These are phyloP conservation scores for Scaptodrosophila lebanonensis DNA, from an alignment of 1,140 invertebrate genomes.

Conservation along the genomic window DNA sequence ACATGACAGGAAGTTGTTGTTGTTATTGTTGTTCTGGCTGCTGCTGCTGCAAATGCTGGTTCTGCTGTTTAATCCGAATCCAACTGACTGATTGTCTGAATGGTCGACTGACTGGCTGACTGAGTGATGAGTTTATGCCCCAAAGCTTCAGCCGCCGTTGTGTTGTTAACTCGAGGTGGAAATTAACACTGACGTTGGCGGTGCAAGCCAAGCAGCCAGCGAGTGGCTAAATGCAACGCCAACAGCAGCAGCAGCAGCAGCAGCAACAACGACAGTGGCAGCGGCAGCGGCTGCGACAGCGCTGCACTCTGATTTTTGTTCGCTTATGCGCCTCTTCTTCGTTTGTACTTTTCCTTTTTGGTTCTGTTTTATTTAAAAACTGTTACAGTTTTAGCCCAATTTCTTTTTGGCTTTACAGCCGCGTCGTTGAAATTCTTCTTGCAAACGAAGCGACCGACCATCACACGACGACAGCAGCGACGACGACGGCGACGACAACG, in stretches of 20 bases:
- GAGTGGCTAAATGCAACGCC: not conserved
- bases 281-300: conserved; percentile 34
- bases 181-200: conserved; percentile 70
- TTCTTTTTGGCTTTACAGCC: conserved; percentile 50
- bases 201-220: conserved; percentile 46
- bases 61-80: conserved; percentile 4
- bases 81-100: conserved; percentile 1
- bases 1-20: not conserved
- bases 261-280: conserved; percentile 29
- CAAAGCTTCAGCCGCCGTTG: conserved; percentile 19
- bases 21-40: not conserved
- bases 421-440: no score
- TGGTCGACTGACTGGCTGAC: conserved; percentile 3
- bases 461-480: conserved; percentile 29
- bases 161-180: conserved; percentile 67
- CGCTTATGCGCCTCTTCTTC: not conserved
- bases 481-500: not conserved
- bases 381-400: conserved; percentile 71
- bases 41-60: not conserved
- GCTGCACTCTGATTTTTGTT: conserved; percentile 28
- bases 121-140: conserved; percentile 1
- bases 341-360: conserved; percentile 3
- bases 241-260: conserved; percentile 19
- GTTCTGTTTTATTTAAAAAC: conserved; percentile 48
- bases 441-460: conserved; percentile 41